Evolutionary conservation across 2,113 vertebrate genomes (phyloP).

Genomic region (Dicaeum eximium): DNA sequence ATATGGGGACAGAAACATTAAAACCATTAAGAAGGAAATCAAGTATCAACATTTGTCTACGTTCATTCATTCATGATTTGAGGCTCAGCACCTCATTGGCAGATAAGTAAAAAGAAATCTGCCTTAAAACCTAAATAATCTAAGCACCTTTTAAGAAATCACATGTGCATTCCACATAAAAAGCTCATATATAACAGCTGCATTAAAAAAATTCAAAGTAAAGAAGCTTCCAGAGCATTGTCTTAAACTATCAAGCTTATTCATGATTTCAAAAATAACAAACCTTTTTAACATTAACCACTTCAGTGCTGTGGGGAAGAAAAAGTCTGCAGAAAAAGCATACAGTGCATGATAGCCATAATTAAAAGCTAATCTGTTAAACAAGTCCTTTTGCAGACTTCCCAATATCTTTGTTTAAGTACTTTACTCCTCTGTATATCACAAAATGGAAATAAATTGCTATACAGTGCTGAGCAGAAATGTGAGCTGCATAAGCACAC

Average conservation of each 20-base stretch:
- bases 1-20: neutral
- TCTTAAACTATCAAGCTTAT: neutral
- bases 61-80: fast-evolving
- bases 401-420: neutral
- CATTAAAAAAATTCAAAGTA: neutral
- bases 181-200: neutral
- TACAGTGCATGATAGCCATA: neutral
- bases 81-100: neutral
- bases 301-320: neutral
- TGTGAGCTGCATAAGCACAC: neutral
- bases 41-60: neutral
- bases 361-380: neutral
- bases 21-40: neutral
- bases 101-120: neutral
- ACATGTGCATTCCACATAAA: neutral
- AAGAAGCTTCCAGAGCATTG: neutral
- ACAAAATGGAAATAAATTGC: neutral
- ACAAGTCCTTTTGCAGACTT: neutral
- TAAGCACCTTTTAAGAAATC: neutral
- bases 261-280: neutral
- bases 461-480: neutral
- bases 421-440: neutral
- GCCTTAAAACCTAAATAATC: neutral
- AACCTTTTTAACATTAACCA: neutral
- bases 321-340: neutral